Evolutionary conservation across 2,888 invertebrate genomes (phyloP).

Genomic region (Atethmia centrago): DNA sequence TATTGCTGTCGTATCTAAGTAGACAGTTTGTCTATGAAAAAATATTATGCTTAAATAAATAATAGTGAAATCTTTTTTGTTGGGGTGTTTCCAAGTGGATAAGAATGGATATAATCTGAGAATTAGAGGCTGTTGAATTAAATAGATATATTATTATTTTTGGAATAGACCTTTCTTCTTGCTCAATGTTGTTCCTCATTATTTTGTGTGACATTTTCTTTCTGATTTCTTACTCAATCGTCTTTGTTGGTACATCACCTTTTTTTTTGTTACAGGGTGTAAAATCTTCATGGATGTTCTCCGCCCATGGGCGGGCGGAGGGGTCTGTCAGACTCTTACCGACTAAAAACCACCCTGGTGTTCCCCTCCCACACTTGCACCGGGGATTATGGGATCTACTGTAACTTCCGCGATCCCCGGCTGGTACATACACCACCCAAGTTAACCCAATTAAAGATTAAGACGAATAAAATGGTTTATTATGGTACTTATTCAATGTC

Average conservation of each 20-base stretch:
- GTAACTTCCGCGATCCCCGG: too few relatives aligned
- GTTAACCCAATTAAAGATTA: not conserved
- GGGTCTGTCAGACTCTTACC: too few relatives aligned
- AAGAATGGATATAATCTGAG: slow-evolving; percentile 5
- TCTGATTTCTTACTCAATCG: not conserved
- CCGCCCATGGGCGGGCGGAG: too few relatives aligned
- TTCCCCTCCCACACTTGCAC: too few relatives aligned
- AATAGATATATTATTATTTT: not conserved
- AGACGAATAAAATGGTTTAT: not conserved
- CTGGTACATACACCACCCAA: too few relatives aligned
- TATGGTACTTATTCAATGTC: not conserved
- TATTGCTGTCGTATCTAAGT: slow-evolving; percentile 48
- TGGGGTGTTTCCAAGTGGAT: slow-evolving; percentile 28
- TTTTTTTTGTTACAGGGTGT: too few relatives aligned
- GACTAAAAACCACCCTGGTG: too few relatives aligned
- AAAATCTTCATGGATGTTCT: too few relatives aligned
- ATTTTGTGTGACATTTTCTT: not conserved
- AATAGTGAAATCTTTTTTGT: slow-evolving; percentile 27
- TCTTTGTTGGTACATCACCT: not conserved
- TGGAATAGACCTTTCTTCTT: not conserved
- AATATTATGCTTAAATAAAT: slow-evolving; percentile 9
- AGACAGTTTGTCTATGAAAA: slow-evolving; percentile 33
- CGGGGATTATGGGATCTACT: too few relatives aligned
- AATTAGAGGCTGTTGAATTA: slow-evolving; percentile 21
- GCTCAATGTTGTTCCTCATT: not conserved